Evolutionary conservation across 1,140 invertebrate genomes (phyloP).

Genomic region (Chrysomallon squamiferum): DNA sequence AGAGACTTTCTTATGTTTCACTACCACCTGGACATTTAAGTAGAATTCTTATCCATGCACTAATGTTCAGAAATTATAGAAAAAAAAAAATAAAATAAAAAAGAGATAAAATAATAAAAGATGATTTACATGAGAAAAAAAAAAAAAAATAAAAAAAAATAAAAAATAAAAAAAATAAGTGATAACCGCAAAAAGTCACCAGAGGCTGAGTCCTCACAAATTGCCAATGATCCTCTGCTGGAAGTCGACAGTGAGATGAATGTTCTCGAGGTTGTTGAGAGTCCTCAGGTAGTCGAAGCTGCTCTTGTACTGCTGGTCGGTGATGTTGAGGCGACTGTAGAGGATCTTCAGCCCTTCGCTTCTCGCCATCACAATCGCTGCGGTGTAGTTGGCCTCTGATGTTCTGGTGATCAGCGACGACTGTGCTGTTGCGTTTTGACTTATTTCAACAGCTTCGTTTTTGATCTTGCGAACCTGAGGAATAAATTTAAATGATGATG

Average conservation of each 20-base stretch:
- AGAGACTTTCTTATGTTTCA: too few species aligned
- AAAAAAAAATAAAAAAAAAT: too few species aligned
- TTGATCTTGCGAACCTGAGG: slow-evolving; percentile 41
- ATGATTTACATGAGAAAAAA: too few species aligned
- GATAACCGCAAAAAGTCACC: too few species aligned
- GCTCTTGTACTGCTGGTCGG: slow-evolving; percentile 40
- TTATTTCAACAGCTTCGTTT: slow-evolving; percentile 47
- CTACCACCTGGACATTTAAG: too few species aligned
- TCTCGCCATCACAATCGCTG: slow-evolving; percentile 41
- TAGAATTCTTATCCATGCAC: too few species aligned
- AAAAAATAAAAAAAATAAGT: too few species aligned
- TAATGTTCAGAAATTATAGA: too few species aligned
- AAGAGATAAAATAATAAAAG: too few species aligned
- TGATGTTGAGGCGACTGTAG: slow-evolving; percentile 32
- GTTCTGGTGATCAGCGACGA: slow-evolving; percentile 26
- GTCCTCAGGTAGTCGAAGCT: slow-evolving; percentile 56
- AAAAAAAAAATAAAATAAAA: too few species aligned
- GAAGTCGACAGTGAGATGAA: slow-evolving; percentile 54
- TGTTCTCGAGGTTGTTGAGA: slow-evolving; percentile 35
- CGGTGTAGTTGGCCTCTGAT: slow-evolving; percentile 44
- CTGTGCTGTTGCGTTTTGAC: slow-evolving; percentile 32
- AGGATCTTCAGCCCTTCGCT: slow-evolving; percentile 42
- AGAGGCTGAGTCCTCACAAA: slow-evolving; percentile 19
- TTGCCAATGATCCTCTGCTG: slow-evolving; percentile 48
- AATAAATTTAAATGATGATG: neutral